These are phyloP conservation scores for Nebria brevicollis DNA, from an alignment of 2,888 invertebrate species.

Conservation along the genomic window DNA sequence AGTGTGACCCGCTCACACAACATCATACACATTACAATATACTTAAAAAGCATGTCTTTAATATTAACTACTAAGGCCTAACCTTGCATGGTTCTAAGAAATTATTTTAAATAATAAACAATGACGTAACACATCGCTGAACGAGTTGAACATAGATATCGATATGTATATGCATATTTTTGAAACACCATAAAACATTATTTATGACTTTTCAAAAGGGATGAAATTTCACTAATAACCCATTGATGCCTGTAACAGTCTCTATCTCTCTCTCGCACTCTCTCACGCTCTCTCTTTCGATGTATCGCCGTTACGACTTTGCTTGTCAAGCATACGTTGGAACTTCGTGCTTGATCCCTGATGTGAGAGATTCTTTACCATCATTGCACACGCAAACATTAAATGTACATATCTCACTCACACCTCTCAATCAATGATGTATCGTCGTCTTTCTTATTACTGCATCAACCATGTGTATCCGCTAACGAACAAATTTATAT, in stretches of 20 bases:
- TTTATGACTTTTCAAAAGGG: slow-evolving; percentile 51
- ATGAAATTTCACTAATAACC: slow-evolving; percentile 53
- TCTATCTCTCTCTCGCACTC: neutral
- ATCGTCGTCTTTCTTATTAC: neutral
- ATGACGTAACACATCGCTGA: neutral
- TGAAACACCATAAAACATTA: slow-evolving; percentile 47
- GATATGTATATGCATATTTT: slow-evolving; percentile 48
- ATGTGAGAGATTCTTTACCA: neutral
- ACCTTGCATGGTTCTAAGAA: slow-evolving; percentile 46
- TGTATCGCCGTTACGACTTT: neutral
- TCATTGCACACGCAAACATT: neutral
- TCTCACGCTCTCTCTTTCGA: neutral
- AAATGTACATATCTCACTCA: neutral
- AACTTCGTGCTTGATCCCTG: neutral
- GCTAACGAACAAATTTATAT: neutral
- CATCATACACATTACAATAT: slow-evolving; percentile 45
- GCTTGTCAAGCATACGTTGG: neutral
- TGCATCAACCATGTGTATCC: neutral
- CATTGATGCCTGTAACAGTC: slow-evolving; percentile 50
- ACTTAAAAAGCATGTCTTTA: slow-evolving; percentile 47
- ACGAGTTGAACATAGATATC: slow-evolving; percentile 7
- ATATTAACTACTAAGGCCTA: slow-evolving; percentile 48
- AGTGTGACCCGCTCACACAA: slow-evolving; percentile 10
- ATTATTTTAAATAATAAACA: slow-evolving; percentile 46
- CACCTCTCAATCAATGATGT: neutral